Conservation (phyloP, 2,797 vertebrate genomes). For the Sebastes dallii region DNA sequence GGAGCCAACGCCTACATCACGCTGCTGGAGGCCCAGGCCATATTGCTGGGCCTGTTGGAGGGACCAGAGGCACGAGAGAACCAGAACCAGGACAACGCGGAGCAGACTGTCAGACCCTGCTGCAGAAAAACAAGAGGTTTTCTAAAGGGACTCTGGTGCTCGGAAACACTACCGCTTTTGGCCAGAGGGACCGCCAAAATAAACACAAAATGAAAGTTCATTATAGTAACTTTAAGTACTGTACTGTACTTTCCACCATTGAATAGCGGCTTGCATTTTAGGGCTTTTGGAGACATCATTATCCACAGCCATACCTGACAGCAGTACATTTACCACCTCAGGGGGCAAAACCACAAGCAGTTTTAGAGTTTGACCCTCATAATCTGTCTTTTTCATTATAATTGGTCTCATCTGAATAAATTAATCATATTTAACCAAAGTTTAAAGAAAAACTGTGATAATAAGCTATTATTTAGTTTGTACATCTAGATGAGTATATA, state of each 20-base stretch:
- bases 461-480: constrained; percentile 11
- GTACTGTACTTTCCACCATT: background rate
- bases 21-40: too few species aligned
- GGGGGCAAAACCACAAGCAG: background rate
- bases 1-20: too few species aligned
- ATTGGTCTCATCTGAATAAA: constrained; percentile 6
- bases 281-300: background rate
- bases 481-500: background rate
- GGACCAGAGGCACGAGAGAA: too few species aligned
- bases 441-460: background rate
- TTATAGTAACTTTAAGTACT: too few species aligned
- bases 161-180: too few species aligned
- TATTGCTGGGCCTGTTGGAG: too few species aligned
- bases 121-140: too few species aligned
- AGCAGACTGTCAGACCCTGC: too few species aligned
- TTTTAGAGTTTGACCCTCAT: background rate
- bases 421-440: constrained; percentile 8
- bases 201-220: too few species aligned
- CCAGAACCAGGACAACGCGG: too few species aligned
- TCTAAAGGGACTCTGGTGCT: too few species aligned
- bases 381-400: background rate
- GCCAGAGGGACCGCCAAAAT: too few species aligned
- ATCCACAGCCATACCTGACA: background rate
- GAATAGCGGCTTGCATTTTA: background rate
- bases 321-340: background rate